Base-by-base conservation (phyloP, 2,113 vertebrate genomes). In the Leptocoma aspasia region DNA sequence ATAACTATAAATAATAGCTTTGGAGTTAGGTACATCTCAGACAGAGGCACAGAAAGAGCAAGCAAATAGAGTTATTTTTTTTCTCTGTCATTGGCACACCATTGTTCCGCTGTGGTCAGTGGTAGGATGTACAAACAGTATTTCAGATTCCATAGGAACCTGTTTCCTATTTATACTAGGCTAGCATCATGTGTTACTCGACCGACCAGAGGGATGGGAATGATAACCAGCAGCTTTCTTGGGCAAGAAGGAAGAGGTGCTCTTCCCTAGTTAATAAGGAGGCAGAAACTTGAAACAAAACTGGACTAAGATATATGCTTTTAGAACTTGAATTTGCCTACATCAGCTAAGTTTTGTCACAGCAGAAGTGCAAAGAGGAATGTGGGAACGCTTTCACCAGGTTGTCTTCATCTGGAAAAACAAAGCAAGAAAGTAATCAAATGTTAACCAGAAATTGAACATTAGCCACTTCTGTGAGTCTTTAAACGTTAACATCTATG, bases 1-100 rank as follows among this genome's bases (percentile, higher is more conserved):
- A 95, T 97, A 97, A 97, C 94, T 96, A 96, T 94, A 96, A 97
- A 96, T 91, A 97, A 97, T 97, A 94, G 94, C 94, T 96, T 92
- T 95, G 93, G 76, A 94, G 73, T 75, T 84, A 91, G 92, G 89
- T 94, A 64, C 90, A 27, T 86, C 96, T 92, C 84, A 95, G 92
- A 83, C 87, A 89, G 94, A 94, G 95, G 95, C 92, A 95, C 28
- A 85, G 90, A 97, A 95, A 93, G 88, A 93, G 64, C 6, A 11
- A 97, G 94, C 68, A 96, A 96, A 93, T 95, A 93, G 88, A 96
- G 85, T 69, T 85, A 12, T 86, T 95, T 94, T 90, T 92, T 89
- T 77, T 49, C 84, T 16, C 0, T 90, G 76, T 91, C 94, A 47
- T 64, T 95, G 96, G 96, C 96, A 94, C 85, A 82, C 75, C 78